Evolutionary conservation across 2,888 invertebrate genomes (phyloP).

Genomic region (Hecatera dysodea): DNA sequence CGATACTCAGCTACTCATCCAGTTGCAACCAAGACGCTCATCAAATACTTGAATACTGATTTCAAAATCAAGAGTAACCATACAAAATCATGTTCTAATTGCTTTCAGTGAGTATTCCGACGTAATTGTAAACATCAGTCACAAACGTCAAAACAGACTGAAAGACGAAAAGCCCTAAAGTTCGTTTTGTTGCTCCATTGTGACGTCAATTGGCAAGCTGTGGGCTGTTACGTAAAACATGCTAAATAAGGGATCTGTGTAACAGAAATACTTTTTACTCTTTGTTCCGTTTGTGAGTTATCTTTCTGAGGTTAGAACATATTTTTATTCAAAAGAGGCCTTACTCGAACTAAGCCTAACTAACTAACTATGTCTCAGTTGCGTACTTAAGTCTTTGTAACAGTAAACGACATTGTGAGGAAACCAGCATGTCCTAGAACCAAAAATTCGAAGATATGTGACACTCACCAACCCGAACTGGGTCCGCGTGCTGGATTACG

Average conservation of each 20-base stretch:
- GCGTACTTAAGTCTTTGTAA: neutral
- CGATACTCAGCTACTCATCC: no score
- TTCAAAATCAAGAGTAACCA: conserved; percentile 14
- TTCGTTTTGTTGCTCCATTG: conserved; percentile 53
- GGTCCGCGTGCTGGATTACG: no score
- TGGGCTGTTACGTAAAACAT: conserved; percentile 61
- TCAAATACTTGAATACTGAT: neutral
- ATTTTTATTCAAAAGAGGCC: neutral
- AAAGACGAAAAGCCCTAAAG: conserved; percentile 58
- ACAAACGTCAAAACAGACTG: conserved; percentile 60
- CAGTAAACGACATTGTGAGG: no score
- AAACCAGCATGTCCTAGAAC: no score
- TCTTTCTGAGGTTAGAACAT: conserved; percentile 26
- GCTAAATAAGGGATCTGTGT: conserved; percentile 64
- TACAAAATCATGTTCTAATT: conserved; percentile 15
- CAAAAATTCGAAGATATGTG: no score
- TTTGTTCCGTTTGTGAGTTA: conserved; percentile 34
- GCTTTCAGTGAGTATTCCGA: conserved; percentile 34
- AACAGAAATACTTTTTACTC: conserved; percentile 53
- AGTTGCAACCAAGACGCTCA: neutral
- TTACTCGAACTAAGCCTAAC: no score
- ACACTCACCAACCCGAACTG: no score
- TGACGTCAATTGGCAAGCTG: conserved; percentile 72
- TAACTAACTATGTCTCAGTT: no score
- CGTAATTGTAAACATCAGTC: conserved; percentile 53